Conservation (phyloP, 2,797 vertebrate species). For the Gymnopithys bicolor region DNA sequence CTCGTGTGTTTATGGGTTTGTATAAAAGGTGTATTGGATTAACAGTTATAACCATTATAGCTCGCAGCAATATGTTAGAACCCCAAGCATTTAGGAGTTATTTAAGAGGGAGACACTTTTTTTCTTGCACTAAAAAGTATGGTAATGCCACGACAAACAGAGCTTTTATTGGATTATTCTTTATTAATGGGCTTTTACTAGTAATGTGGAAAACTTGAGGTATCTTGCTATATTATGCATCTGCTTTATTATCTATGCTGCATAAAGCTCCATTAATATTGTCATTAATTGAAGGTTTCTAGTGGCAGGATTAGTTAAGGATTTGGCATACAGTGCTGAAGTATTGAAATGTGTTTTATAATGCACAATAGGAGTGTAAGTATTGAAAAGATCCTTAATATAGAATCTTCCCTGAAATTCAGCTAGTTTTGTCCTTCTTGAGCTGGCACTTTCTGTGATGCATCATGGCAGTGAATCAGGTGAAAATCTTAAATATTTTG, state of each 20-base stretch:
- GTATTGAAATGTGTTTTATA: neutral
- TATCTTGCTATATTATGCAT: neutral
- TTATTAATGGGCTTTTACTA: conserved; percentile 53
- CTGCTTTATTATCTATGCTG: conserved; percentile 19
- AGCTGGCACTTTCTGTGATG: neutral
- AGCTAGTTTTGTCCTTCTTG: neutral
- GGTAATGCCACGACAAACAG: conserved; percentile 9
- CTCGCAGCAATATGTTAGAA: conserved; percentile 74
- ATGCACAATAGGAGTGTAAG: neutral
- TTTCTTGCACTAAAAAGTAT: conserved; percentile 38
- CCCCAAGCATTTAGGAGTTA: conserved; percentile 66
- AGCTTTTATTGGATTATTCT: conserved; percentile 55
- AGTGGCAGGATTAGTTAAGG: conserved; percentile 11
- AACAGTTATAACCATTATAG: conserved; percentile 79
- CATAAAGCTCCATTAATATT: conserved; percentile 32
- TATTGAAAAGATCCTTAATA: neutral
- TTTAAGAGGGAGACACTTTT: conserved; percentile 57
- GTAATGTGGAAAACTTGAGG: conserved; percentile 24
- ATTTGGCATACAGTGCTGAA: neutral
- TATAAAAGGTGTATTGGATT: conserved; percentile 84
- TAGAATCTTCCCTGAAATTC: neutral
- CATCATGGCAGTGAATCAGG: neutral
- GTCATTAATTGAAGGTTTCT: conserved; percentile 54
- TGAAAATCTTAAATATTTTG: neutral
- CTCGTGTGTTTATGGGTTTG: conserved; percentile 82